Evolutionary conservation across 2,797 vertebrate genomes (phyloP), one percentile per base, ranked within the genome.

Genomic region (Rhinogobio ventralis): DNA sequence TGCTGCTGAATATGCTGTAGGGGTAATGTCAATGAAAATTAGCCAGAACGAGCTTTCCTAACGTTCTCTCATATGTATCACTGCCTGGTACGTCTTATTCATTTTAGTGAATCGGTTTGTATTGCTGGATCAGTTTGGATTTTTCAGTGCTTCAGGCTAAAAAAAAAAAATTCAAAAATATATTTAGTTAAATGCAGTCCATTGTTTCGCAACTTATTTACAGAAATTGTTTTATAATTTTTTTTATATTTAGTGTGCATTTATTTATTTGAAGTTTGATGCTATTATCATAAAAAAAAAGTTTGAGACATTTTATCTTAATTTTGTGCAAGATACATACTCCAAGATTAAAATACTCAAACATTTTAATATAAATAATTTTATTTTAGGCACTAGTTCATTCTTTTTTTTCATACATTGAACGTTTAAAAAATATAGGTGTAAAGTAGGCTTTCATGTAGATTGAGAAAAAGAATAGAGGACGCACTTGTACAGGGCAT

Each of bases 401-500:
- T 9, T 39, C 3, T 69, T 0, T 1, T 39, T 11, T 68, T 20
- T 6, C 0, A 39, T 3, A 25, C 39, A 45, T 15, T 45, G 1
- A 8, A 71, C 45, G 36, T 46, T 42, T 4, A 10, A 5, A 36
- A 76, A 46, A 25, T 6, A 46, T 3, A 46, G 23, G 39, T 42
- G 45, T 19, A 42, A 66, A 75, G 45, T 45, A 20, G 15, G n/a
- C 19, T 62, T 46, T 10, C 19, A 25, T 74, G 30, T 33, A 51
- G 10, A 55, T 69, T 28, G 39, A 46, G 33, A 23, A 57, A 80
- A 57, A 75, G 19, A 6, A 74, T 77, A 8, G 4, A 46, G 19
- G 39, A 97, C 97, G 0, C 96, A 99, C 98, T 99, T 86, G 98
- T 99, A 92, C 98, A 99, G 0, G 98, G 98, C 98, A 99, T 99